phyloP scores from a whole-genome alignment of 2,113 vertebrate genomes.

The Nyctereutes procyonoides region DNA sequence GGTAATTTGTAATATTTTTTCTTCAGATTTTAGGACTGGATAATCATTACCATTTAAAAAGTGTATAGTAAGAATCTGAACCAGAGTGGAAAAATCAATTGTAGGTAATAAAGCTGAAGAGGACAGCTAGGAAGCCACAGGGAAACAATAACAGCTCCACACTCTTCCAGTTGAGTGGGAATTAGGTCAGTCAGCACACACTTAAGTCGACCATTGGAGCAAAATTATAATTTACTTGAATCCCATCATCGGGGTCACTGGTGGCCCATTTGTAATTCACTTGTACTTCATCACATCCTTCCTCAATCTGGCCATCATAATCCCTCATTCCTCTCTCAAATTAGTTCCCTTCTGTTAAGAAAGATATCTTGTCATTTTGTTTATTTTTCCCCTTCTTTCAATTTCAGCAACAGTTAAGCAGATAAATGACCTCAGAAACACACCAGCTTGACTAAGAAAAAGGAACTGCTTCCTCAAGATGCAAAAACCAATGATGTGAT shows the following conservation, averaged over 20 bases:
- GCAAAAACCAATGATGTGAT: background rate
- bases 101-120: background rate
- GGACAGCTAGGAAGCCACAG: background rate
- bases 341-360: background rate
- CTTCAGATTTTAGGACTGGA: background rate
- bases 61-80: background rate
- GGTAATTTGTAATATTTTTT: background rate
- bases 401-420: background rate
- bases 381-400: slow-evolving; percentile 15
- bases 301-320: background rate
- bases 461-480: background rate
- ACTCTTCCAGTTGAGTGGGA: background rate
- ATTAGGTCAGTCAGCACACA: background rate
- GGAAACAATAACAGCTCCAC: background rate
- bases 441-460: background rate
- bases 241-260: background rate
- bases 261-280: background rate
- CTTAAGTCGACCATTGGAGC: background rate
- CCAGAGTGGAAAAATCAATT: slow-evolving; percentile 30
- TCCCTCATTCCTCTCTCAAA: background rate
- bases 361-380: background rate
- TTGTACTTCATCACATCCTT: background rate
- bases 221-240: background rate
- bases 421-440: background rate
- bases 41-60: slow-evolving; percentile 26